A percentile compares a stretch with the other conserved stretches of the same genome.
phyloP scores from a whole-genome alignment of 2,113 vertebrate species.

The Arizona elegans region DNA sequence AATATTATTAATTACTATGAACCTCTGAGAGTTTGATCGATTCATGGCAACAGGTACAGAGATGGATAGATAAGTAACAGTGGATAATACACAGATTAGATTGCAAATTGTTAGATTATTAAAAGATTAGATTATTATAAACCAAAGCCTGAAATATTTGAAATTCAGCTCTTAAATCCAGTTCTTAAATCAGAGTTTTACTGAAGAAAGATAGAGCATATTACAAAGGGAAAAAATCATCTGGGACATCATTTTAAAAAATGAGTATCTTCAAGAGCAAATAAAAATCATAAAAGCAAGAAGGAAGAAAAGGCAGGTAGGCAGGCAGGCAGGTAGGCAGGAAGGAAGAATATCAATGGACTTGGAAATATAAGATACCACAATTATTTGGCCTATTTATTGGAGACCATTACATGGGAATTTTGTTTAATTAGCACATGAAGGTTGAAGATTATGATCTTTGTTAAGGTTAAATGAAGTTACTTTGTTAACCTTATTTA shows the following conservation, averaged over 20 bases:
- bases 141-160: not conserved
- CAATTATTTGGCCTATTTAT: not conserved
- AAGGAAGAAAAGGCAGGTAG: no score
- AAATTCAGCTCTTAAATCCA: not conserved
- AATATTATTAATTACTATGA: not conserved
- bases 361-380: not conserved
- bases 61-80: not conserved
- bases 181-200: not conserved
- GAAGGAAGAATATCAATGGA: not conserved
- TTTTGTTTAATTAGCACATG: not conserved
- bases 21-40: not conserved
- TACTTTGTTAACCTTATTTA: not conserved
- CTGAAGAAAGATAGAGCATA: not conserved
- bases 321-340: not conserved
- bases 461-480: not conserved
- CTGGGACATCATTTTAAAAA: not conserved
- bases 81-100: not conserved
- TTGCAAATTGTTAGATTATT: not conserved
- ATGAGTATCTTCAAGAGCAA: not conserved
- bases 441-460: not conserved
- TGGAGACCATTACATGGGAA: not conserved
- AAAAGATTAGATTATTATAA: not conserved
- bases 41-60: not conserved
- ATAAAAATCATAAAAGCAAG: not conserved
- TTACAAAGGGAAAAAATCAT: not conserved